Conservation (phyloP, 1,140 invertebrate genomes). For the Idris sp. region DNA sequence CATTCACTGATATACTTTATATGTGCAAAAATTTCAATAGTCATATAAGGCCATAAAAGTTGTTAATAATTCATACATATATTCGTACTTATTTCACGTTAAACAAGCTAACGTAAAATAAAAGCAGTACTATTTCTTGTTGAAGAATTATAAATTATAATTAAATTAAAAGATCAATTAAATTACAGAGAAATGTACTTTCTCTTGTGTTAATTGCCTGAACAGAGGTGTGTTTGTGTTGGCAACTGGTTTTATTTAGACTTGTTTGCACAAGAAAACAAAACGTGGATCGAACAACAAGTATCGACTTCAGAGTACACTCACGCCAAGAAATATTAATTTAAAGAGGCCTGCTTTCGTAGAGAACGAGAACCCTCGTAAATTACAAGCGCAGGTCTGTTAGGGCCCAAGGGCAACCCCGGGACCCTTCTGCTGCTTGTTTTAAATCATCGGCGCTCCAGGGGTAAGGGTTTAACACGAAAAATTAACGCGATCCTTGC, state of each 20-base stretch:
- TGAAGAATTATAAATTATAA: no score
- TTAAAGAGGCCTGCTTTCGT: slow-evolving; percentile 29
- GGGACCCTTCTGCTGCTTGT: slow-evolving; percentile 15
- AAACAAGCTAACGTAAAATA: no score
- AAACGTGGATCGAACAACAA: not conserved
- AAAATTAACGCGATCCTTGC: slow-evolving; percentile 50
- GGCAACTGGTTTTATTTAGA: slow-evolving; percentile 1
- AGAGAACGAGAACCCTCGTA: slow-evolving; percentile 37
- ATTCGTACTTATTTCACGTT: no score
- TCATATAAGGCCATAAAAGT: no score
- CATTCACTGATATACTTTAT: no score
- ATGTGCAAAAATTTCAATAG: no score
- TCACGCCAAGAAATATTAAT: slow-evolving; percentile 51
- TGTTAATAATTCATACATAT: no score
- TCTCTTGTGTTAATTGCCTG: no score
- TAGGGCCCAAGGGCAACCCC: slow-evolving; percentile 11
- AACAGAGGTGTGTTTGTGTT: slow-evolving; percentile 10
- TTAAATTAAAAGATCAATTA: no score
- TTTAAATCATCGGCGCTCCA: slow-evolving; percentile 56
- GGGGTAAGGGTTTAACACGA: slow-evolving; percentile 47
- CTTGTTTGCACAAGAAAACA: slow-evolving; percentile 2
- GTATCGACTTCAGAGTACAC: no score
- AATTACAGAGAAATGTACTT: no score
- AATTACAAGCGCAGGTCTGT: slow-evolving; percentile 36
- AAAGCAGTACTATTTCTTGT: no score